Base-by-base conservation (phyloP, 2,888 invertebrate genomes). In the Dryococelus australis region DNA sequence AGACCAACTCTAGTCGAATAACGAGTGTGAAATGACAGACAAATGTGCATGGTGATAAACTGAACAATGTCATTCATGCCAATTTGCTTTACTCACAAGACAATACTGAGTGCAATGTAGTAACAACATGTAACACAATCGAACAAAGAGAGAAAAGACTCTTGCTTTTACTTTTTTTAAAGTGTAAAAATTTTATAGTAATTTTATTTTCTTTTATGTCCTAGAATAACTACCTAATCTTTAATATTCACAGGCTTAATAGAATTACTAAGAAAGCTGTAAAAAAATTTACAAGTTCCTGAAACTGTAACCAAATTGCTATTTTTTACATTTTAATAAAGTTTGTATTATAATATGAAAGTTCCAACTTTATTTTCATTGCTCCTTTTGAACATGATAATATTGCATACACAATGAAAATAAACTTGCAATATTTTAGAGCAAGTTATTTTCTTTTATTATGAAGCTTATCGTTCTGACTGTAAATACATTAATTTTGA, bases 301-400 rank as follows among this genome's bases (percentile, higher is more conserved):
- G 65, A 65, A 24, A 65, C 65, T 65, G 65, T 65, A 65, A 65
- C 65, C 65, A 65, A 65, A 65, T 24, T 65, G n/a, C n/a, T 65
- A n/a, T 65, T 65, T 35, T 65, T 65, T 65, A 65, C 65, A 65
- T 65, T 65, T 2, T 65, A 65, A 65, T 65, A 65, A 65, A 65
- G 16, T 65, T 65, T 65, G 65, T 65, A 65, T n/a, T 8, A 16
- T 65, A 24, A 20, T 65, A 65, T 65, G n/a, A 65, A 65, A 24
- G n/a, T 16, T 65, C 20, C 8, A 16, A 51, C 1, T 35, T 35
- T 35, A 35, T 35, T 35, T 35, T 35, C 35, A 35, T 35, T 35
- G 35, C 35, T 35, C 35, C 35, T 35, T 35, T 35, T 35, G 2
- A 35, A 1, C 1, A 35, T 35, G 4, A 3, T 35, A 35, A 35